Evolutionary conservation across 2,113 vertebrate genomes (phyloP).

Genomic region (Microtus oregoni): DNA sequence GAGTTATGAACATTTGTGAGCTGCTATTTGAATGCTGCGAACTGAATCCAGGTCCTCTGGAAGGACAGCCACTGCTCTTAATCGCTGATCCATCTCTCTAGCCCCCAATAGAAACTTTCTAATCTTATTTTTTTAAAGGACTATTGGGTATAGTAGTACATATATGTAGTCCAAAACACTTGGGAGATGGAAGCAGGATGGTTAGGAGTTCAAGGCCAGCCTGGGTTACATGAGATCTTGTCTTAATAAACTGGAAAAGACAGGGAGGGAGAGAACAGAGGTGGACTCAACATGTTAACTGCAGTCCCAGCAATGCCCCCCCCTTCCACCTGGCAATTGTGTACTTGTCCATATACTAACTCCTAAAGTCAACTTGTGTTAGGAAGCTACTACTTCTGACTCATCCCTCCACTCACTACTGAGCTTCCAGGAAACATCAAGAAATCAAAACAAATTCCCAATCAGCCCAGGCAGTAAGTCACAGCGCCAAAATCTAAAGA

Average conservation of each 20-base stretch:
- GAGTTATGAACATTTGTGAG: not conserved
- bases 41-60: not conserved
- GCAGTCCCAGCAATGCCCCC: not conserved
- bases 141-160: not conserved
- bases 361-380: not conserved
- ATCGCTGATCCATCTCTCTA: not conserved
- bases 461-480: not conserved
- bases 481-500: constrained; percentile 14
- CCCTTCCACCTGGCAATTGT: not conserved
- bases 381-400: constrained; percentile 20
- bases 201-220: not conserved
- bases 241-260: not conserved
- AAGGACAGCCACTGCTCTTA: not conserved
- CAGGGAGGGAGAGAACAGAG: not conserved
- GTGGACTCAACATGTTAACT: not conserved
- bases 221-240: not conserved
- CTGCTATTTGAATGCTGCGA: not conserved
- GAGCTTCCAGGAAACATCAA: constrained; percentile 26
- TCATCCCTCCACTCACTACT: not conserved
- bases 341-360: not conserved
- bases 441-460: not conserved
- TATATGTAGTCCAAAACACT: not conserved
- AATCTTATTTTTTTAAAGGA: not conserved
- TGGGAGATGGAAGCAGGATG: not conserved
- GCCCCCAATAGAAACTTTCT: not conserved